Evolutionary conservation across 2,113 vertebrate species (phyloP).

Genomic region (Cromileptes altivelis): DNA sequence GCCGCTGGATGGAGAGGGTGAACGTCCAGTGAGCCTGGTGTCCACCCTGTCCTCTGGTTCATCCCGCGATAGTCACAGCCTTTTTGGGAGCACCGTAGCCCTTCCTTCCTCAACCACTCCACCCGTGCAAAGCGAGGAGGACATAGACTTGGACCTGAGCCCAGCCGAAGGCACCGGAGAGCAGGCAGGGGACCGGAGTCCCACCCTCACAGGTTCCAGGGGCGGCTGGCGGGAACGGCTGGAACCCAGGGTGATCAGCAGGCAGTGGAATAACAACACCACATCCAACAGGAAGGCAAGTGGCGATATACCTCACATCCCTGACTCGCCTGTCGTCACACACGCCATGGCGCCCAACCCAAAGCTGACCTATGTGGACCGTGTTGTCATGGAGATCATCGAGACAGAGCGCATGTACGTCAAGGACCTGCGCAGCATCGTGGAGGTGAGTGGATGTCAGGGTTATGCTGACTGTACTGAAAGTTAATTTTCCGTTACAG

Average conservation of each 20-base stretch:
- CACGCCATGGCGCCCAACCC: slow-evolving; percentile 82
- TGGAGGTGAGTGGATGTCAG: slow-evolving; percentile 88
- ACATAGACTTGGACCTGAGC: slow-evolving; percentile 83
- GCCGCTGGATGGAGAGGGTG: slow-evolving; percentile 81
- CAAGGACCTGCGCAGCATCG: slow-evolving; percentile 93
- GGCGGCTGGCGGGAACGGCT: slow-evolving; percentile 57
- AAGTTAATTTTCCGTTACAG: slow-evolving; percentile 17
- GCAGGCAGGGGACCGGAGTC: slow-evolving; percentile 53
- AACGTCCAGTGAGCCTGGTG: slow-evolving; percentile 85
- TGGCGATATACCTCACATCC: slow-evolving; percentile 29
- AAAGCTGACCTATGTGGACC: slow-evolving; percentile 92
- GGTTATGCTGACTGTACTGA: background rate
- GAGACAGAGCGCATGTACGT: slow-evolving; percentile 97
- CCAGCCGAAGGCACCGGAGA: slow-evolving; percentile 62
- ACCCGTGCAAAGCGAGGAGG: slow-evolving; percentile 66
- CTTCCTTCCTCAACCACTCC: slow-evolving; percentile 70
- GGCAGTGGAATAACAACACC: slow-evolving; percentile 81
- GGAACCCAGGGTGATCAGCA: slow-evolving; percentile 39
- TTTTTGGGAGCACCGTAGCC: slow-evolving; percentile 82
- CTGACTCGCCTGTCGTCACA: slow-evolving; percentile 81
- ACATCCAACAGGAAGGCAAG: slow-evolving; percentile 78
- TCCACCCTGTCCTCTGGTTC: slow-evolving; percentile 87
- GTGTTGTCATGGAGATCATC: slow-evolving; percentile 95
- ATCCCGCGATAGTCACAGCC: slow-evolving; percentile 81
- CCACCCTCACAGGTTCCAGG: slow-evolving; percentile 28